Evolutionary conservation across 1,140 invertebrate species (phyloP).

Genomic region (Scaptomyza pallida): DNA sequence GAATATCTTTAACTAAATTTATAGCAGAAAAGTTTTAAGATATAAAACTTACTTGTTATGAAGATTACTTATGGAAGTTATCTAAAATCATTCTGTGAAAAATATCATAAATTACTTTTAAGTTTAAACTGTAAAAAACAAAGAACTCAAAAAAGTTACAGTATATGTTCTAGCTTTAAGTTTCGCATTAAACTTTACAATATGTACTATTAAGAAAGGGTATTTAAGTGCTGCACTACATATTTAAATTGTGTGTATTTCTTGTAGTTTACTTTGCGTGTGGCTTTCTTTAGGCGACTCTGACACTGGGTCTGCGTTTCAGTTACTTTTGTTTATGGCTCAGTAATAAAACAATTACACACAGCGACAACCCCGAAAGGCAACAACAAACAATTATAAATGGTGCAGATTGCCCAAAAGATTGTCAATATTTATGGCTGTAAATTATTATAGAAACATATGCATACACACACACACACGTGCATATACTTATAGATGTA

Average conservation of each 20-base stretch:
- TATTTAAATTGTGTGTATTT: background rate
- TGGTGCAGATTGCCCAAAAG: constrained; percentile 54
- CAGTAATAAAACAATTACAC: constrained; percentile 76
- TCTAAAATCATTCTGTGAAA: too few species aligned
- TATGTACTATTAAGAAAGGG: constrained; percentile 23
- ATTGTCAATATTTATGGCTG: constrained; percentile 74
- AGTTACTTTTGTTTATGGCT: constrained; percentile 72
- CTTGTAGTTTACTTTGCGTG: constrained; percentile 52
- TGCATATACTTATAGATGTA: too few species aligned
- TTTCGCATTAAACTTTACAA: background rate
- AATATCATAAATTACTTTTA: too few species aligned
- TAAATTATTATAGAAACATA: constrained; percentile 57
- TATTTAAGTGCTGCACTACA: constrained; percentile 8
- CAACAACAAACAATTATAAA: constrained; percentile 53
- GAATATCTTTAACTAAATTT: too few species aligned
- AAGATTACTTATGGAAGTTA: too few species aligned
- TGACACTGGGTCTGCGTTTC: constrained; percentile 44
- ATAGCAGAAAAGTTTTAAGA: too few species aligned
- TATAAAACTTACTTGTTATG: too few species aligned
- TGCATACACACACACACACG: background rate
- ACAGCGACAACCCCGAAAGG: constrained; percentile 56
- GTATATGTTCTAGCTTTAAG: too few species aligned
- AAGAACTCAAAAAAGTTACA: background rate
- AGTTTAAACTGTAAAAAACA: background rate
- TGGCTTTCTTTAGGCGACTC: constrained; percentile 65